phyloP scores from a whole-genome alignment of 2,113 vertebrate species.

The Nerophis lumbriciformis region DNA sequence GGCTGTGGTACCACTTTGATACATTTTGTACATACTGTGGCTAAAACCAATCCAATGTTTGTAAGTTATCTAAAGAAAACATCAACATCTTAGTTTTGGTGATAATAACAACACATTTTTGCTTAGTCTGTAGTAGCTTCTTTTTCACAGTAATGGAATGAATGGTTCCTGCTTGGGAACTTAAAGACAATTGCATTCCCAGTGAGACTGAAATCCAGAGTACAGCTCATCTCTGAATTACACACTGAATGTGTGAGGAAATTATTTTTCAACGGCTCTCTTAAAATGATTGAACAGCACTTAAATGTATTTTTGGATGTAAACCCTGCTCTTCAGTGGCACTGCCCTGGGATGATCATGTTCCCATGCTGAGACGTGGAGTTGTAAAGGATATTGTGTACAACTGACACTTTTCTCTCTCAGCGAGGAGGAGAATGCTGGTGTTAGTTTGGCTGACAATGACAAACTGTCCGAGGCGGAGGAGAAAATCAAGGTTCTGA shows the following conservation, averaged over 20 bases:
- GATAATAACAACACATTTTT: no score
- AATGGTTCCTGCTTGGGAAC: background rate
- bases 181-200: background rate
- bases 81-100: no score
- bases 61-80: no score
- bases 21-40: no score
- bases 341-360: constrained; percentile 5
- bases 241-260: background rate
- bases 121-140: no score
- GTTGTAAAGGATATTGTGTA: constrained; percentile 11
- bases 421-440: constrained; percentile 81
- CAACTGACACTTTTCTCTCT: constrained; percentile 25
- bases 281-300: background rate
- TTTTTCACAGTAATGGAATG: background rate
- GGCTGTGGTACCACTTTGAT: no score
- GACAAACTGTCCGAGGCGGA: constrained; percentile 88
- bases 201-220: background rate
- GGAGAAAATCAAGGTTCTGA: constrained; percentile 91
- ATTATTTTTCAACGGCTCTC: background rate
- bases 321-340: background rate
- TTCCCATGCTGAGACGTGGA: constrained; percentile 1
- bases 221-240: background rate
- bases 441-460: constrained; percentile 78
- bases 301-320: background rate
- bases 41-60: no score